Percentiles rank a stretch among this genome's conserved stretches.
Conservation (phyloP, 1,140 invertebrate genomes). For the Formica selysi region DNA sequence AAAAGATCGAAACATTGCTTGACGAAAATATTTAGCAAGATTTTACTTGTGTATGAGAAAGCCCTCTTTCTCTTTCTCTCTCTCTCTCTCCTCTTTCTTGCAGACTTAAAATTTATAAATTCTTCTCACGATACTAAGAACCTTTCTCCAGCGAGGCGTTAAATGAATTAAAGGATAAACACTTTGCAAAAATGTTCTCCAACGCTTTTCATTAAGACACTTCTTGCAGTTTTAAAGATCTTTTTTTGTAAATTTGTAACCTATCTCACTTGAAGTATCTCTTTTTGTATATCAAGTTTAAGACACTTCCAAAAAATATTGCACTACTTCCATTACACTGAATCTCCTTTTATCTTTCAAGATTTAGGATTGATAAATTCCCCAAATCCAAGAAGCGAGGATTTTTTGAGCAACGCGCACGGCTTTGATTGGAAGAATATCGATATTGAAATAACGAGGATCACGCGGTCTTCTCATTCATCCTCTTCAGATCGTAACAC, state of each 20-base stretch:
- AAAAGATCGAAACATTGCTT: not conserved
- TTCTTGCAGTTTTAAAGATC: conserved; percentile 5
- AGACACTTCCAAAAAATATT: conserved; percentile 43
- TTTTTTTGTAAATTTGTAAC: conserved; percentile 18
- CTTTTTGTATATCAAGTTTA: conserved; percentile 7
- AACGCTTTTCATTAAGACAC: conserved; percentile 7
- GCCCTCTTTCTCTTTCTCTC: too few species aligned
- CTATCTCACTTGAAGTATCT: not conserved
- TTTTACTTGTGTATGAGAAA: not conserved
- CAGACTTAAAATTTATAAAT: conserved; percentile 30
- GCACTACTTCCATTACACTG: conserved; percentile 21
- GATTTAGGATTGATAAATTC: conserved; percentile 25
- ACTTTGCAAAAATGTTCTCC: conserved; percentile 33
- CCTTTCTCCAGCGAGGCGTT: conserved; percentile 15
- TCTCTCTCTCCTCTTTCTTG: not conserved
- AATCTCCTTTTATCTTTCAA: not conserved
- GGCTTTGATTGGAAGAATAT: conserved; percentile 59
- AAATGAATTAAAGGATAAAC: conserved; percentile 11
- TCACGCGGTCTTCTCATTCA: conserved; percentile 34
- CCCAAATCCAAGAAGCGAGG: conserved; percentile 17
- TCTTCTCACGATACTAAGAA: not conserved
- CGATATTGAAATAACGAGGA: conserved; percentile 32
- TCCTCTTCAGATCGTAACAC: conserved; percentile 23
- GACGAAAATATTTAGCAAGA: conserved; percentile 8
- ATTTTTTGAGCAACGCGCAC: conserved; percentile 53